Base-by-base conservation (phyloP, 2,113 vertebrate species). In the Eubucco bourcierii region DNA sequence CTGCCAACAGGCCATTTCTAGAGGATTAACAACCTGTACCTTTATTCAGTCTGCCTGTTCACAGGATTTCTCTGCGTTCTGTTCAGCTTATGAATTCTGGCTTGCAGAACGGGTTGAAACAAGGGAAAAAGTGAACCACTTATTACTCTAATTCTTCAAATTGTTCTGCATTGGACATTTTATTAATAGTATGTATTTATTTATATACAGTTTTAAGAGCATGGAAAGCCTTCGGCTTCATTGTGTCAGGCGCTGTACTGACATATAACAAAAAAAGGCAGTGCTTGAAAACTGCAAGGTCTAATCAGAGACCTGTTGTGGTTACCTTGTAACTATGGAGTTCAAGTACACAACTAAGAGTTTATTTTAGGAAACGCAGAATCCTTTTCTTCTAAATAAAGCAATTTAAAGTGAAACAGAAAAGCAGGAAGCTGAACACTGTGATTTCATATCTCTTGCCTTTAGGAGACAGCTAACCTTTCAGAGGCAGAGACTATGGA, bases 401-500 rank as follows among this genome's bases (percentile, higher is more conserved):
- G 39, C 14, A 20, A 8, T 64, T 91, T 68, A 53, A 67, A 20
- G 31, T 52, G 56, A 89, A 89, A 78, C 7, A 84, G 77, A 84
- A 90, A 78, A 27, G 8, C 33, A 59, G 28, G 47, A 74, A 81
- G 15, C 10, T 55, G 39, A 73, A 65, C 6, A 4, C 17, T 75
- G 31, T 47, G 53, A 65, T 90, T 93, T 88, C 70, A 65, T 88
- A 72, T 27, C 18, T 86, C 18, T 50, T 84, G 68, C 65, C 76
- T 65, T 67, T 85, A 75, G 82, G 82, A 94, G 61, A 71, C 37
- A 84, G 61, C 23, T 53, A 65, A 84, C 37, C 73, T 94, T 93
- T 91, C 47, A 58, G 70, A 91, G 58, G 29, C 53, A 88, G 61
- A 20, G 18, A 68, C 58, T 88, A 44, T 39, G 70, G 39, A 90